Base-by-base conservation (phyloP, 2,888 invertebrate species). In the Lycocerus yunnanus region DNA sequence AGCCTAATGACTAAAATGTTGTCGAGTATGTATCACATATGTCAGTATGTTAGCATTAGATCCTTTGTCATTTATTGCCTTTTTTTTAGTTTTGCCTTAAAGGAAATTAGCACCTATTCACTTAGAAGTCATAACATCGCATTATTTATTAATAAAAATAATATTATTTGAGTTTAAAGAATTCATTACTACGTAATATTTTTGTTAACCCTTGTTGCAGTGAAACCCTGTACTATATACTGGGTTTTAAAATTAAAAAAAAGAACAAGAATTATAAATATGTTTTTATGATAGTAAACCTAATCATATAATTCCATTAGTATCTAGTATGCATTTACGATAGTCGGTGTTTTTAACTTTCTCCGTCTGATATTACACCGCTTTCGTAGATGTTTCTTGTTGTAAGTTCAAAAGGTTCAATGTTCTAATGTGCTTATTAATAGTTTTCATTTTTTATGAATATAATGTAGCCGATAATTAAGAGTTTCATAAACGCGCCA, bases 1-100 rank as follows among this genome's bases (percentile, higher is more conserved):
- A 24, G 14, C n/a, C 66, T 73, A 73, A 69, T 73, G 73, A 70
- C 70, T 73, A 69, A 73, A 73, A 70, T 70, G 61, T 16, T 63
- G 18, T 18, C 61, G 18, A 18, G 16, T 63, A 20, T 18, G 61
- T 63, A 43, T 43, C 43, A 43, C 43, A 43, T 43, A n/a, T 43
- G 43, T 43, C 43, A 43, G 43, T 43, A 43, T 43, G 43, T 43
- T 43, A 43, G 43, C 43, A 43, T 43, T 43, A 43, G 43, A 43
- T 43, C 43, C 43, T 43, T 43, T 43, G 43, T 43, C 43, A 43
- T 43, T 43, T 43, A 43, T 43, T 43, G 43, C n/a, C 6, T 27
- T 27, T 43, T 27, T 43, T 43, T 43, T n/a, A n/a, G 5, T 43
- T 43, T 43, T 43, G 43, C 43, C 8, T 43, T 8, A 43, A 43